These are phyloP conservation scores for Euthynnus affinis DNA, from an alignment of 2,797 vertebrate species.

Conservation along the genomic window DNA sequence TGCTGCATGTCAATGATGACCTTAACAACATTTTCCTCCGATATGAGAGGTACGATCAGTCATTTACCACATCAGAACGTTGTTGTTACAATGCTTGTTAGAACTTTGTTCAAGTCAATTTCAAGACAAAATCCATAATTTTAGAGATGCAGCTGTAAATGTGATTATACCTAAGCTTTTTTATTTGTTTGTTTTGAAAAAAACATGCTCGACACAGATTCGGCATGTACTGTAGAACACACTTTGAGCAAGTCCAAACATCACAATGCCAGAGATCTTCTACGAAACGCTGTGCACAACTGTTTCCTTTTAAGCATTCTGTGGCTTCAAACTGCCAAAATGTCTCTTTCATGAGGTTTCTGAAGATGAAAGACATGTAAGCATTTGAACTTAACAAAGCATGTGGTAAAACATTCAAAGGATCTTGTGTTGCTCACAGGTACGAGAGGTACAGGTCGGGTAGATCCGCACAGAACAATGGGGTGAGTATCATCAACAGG, in stretches of 20 bases:
- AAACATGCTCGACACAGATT: conserved; percentile 5
- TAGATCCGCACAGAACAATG: conserved; percentile 91
- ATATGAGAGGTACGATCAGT: conserved; percentile 89
- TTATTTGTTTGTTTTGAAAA: not conserved
- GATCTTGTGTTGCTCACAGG: conserved; percentile 79
- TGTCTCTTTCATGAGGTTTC: conserved; percentile 38
- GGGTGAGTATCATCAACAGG: conserved; percentile 86
- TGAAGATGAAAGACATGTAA: conserved; percentile 39
- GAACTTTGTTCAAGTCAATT: not conserved
- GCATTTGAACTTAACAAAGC: conserved; percentile 42
- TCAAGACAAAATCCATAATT: not conserved
- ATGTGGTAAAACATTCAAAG: conserved; percentile 31
- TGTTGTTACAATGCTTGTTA: not conserved
- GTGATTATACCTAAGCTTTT: not conserved
- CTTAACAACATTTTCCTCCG: conserved; percentile 97
- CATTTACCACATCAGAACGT: not conserved
- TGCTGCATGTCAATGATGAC: conserved; percentile 95
- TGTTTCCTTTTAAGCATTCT: conserved; percentile 18
- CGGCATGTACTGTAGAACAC: not conserved
- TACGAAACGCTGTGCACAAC: conserved; percentile 11
- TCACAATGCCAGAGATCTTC: not conserved
- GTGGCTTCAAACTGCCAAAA: conserved; percentile 15
- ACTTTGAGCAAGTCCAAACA: conserved; percentile 8
- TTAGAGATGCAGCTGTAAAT: not conserved
- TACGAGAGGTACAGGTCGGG: conserved; percentile 94